Conservation (phyloP, 2,113 vertebrate genomes). For the Cromileptes altivelis region DNA sequence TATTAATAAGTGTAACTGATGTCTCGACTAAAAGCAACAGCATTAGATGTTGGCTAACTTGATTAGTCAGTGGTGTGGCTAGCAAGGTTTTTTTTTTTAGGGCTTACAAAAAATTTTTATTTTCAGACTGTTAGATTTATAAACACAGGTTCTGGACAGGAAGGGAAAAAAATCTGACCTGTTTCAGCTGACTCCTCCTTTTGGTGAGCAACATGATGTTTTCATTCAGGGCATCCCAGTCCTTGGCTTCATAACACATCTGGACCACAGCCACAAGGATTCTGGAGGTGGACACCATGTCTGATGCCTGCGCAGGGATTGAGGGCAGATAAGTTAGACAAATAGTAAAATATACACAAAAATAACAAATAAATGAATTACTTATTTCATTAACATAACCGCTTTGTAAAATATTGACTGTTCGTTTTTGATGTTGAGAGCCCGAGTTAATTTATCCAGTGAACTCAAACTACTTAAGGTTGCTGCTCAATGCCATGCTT, state of each 20-base stretch:
- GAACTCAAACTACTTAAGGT: not conserved
- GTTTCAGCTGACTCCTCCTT: constrained; percentile 97
- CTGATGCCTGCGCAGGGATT: constrained; percentile 89
- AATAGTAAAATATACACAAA: not conserved
- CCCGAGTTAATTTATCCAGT: not conserved
- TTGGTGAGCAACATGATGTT: constrained; percentile 98
- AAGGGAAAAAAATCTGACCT: constrained; percentile 81
- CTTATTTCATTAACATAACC: not conserved
- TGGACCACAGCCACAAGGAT: constrained; percentile 97
- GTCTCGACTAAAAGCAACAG: not conserved
- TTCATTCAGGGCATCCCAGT: constrained; percentile 98
- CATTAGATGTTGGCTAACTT: not conserved
- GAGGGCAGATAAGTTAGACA: constrained; percentile 1
- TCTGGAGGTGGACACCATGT: constrained; percentile 97
- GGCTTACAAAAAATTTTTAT: not conserved
- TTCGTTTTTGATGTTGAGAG: not conserved
- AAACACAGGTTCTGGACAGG: not conserved
- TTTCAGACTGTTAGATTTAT: not conserved
- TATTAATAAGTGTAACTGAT: not conserved
- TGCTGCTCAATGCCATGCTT: not conserved
- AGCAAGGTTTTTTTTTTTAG: not conserved
- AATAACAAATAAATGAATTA: not conserved
- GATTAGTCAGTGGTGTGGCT: not conserved
- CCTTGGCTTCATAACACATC: constrained; percentile 97
- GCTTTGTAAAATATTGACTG: no score